These are phyloP conservation scores for Lagopus muta DNA, from an alignment of 2,113 vertebrate genomes.

Conservation along the genomic window DNA sequence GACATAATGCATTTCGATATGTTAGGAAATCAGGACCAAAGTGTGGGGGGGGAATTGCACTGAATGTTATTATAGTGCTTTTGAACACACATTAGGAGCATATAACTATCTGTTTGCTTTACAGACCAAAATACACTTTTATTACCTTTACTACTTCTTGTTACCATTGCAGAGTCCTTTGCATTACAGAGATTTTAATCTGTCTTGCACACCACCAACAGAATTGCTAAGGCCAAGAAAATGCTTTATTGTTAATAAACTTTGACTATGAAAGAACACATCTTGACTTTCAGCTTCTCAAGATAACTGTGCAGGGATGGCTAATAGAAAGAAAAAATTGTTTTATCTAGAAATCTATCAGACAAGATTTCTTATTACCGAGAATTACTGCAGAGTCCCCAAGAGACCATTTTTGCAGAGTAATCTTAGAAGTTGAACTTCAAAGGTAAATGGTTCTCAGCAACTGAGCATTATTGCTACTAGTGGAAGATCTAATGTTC, in stretches of 20 bases:
- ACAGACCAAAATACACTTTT: conserved; percentile 31
- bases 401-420: not conserved
- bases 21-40: not conserved
- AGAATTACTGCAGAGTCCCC: not conserved
- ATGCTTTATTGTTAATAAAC: not conserved
- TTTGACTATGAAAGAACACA: not conserved
- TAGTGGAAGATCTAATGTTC: not conserved
- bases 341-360: not conserved
- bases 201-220: not conserved
- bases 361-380: not conserved
- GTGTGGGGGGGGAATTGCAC: not conserved
- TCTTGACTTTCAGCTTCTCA: not conserved
- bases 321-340: not conserved
- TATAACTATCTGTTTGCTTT: conserved; percentile 27
- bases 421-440: not conserved
- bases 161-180: conserved; percentile 3
- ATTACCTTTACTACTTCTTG: conserved; percentile 37
- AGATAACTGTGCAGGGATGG: not conserved
- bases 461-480: not conserved
- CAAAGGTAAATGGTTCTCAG: not conserved
- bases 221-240: not conserved
- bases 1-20: not conserved
- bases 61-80: not conserved
- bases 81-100: too few relatives aligned
- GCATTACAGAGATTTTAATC: not conserved